These are phyloP conservation scores for Amblyjoppa proteus DNA, from an alignment of 2,888 invertebrate genomes.

Conservation along the genomic window DNA sequence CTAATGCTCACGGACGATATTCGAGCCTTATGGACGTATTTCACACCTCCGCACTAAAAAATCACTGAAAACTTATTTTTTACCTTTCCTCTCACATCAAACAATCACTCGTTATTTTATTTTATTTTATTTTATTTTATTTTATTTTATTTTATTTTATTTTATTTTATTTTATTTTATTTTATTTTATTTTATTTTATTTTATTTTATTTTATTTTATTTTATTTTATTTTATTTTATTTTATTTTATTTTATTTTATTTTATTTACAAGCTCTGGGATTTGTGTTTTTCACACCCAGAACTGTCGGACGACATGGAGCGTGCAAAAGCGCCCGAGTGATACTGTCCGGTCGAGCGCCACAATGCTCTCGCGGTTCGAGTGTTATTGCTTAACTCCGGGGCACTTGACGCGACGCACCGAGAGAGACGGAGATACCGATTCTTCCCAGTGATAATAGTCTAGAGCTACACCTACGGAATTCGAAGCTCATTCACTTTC, in stretches of 20 bases:
- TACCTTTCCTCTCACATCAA: background rate
- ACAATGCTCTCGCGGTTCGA: slow-evolving; percentile 17
- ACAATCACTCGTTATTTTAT: background rate
- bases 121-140: too few relatives aligned
- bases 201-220: background rate
- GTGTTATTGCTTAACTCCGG: slow-evolving; percentile 36
- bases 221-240: background rate
- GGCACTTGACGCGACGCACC: slow-evolving; percentile 19
- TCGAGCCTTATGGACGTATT: slow-evolving; percentile 67
- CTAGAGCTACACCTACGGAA: background rate
- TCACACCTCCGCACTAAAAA: slow-evolving; percentile 72
- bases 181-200: background rate
- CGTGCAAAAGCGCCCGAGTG: slow-evolving; percentile 45
- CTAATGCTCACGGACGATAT: slow-evolving; percentile 69
- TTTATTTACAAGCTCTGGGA: background rate
- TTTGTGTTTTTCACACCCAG: background rate
- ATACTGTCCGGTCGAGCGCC: slow-evolving; percentile 25
- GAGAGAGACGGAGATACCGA: background rate
- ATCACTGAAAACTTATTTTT: background rate
- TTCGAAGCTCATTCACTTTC: background rate
- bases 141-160: too few relatives aligned
- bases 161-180: background rate
- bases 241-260: background rate
- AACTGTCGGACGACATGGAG: slow-evolving; percentile 36
- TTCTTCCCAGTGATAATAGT: background rate